phyloP scores from a whole-genome alignment of 2,888 invertebrate genomes.

The Meghimatium bilineatum region DNA sequence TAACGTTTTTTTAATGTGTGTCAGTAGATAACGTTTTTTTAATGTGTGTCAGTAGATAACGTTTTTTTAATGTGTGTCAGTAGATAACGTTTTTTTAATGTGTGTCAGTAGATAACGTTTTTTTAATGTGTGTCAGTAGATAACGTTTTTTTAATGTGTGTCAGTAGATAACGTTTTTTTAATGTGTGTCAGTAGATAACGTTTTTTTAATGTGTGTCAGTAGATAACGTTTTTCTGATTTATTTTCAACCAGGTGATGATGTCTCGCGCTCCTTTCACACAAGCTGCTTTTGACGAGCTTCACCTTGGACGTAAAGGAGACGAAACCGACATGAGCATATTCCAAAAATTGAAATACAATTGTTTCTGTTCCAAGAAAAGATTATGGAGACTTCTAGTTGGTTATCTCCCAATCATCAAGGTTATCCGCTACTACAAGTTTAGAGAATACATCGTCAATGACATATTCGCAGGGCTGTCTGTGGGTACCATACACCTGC shows the following conservation, averaged over 20 bases:
- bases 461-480: slow-evolving; percentile 74
- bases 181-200: too few relatives aligned
- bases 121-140: too few relatives aligned
- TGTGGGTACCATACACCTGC: slow-evolving; percentile 74
- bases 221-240: not conserved
- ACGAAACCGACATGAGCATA: slow-evolving; percentile 27
- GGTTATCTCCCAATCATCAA: slow-evolving; percentile 67
- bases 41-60: too few relatives aligned
- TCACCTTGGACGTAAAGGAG: slow-evolving; percentile 54
- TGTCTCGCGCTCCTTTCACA: slow-evolving; percentile 25
- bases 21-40: too few relatives aligned
- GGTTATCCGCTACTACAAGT: slow-evolving; percentile 66
- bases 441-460: slow-evolving; percentile 62
- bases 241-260: slow-evolving; percentile 3
- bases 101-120: too few relatives aligned
- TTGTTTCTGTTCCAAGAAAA: slow-evolving; percentile 62
- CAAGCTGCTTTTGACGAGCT: slow-evolving; percentile 67
- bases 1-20: too few relatives aligned
- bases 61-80: too few relatives aligned
- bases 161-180: too few relatives aligned
- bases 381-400: slow-evolving; percentile 61
- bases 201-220: too few relatives aligned
- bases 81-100: too few relatives aligned
- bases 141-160: too few relatives aligned
- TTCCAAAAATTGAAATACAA: slow-evolving; percentile 54